These are phyloP conservation scores for Gadus chalcogrammus DNA, from an alignment of 2,113 vertebrate species.

Conservation along the genomic window DNA sequence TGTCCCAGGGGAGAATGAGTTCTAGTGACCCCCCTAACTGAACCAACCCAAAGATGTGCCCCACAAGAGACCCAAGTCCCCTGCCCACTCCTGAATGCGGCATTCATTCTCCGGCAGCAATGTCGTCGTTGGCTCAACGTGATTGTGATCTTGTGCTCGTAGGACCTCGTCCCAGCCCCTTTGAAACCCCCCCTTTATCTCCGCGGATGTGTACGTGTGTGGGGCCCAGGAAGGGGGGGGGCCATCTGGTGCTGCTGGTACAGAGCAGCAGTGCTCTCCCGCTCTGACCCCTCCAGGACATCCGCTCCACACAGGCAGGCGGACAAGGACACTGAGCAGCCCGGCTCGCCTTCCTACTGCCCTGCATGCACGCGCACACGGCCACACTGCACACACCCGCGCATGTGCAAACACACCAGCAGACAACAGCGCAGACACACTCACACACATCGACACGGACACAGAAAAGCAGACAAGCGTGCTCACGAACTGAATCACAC, in stretches of 20 bases:
- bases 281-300: constrained; percentile 51
- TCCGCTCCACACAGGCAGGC: constrained; percentile 37
- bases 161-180: no score
- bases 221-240: constrained; percentile 29
- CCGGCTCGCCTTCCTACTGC: neutral
- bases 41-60: no score
- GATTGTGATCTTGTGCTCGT: no score
- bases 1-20: no score
- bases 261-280: constrained; percentile 44
- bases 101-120: no score
- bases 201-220: neutral
- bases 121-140: no score
- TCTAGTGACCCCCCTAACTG: no score
- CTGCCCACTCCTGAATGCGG: no score
- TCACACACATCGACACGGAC: neutral
- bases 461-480: neutral
- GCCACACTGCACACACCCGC: neutral
- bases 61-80: no score
- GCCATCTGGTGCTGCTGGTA: constrained; percentile 61
- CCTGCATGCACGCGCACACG: neutral
- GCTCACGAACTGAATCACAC: no score
- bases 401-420: neutral
- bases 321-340: neutral
- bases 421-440: neutral
- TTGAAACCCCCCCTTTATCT: neutral